A percentile compares a stretch with the other conserved stretches of the same genome.
phyloP scores from a whole-genome alignment of 1,140 invertebrate genomes.

The Drosophila bocqueti region DNA sequence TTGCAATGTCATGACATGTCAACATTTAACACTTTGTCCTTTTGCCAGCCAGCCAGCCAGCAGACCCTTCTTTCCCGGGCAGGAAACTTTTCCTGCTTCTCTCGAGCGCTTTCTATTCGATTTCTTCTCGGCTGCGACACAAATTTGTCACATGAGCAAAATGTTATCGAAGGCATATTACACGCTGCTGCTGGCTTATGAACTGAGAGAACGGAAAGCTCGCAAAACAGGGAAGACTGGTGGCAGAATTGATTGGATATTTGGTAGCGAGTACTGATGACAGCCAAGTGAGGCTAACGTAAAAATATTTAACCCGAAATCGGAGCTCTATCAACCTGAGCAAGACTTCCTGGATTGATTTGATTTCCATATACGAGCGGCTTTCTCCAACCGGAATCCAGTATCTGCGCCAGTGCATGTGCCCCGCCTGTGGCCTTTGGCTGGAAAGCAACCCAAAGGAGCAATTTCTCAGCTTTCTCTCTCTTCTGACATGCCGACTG shows the following conservation, averaged over 20 bases:
- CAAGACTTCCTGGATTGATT: conserved; percentile 21
- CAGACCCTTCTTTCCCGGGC: conserved; percentile 19
- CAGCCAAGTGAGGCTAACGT: conserved; percentile 11
- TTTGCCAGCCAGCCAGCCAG: conserved; percentile 20
- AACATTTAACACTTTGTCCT: conserved; percentile 78
- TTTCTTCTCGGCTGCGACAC: conserved; percentile 45
- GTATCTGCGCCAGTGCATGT: conserved; percentile 3
- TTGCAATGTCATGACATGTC: conserved; percentile 81
- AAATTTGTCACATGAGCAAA: conserved; percentile 78
- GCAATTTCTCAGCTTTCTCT: conserved; percentile 51
- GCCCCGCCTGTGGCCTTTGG: conserved; percentile 23
- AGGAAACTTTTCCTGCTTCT: conserved; percentile 63
- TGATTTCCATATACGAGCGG: conserved; percentile 28
- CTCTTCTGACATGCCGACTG: conserved; percentile 49
- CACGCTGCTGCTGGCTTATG: conserved; percentile 65
- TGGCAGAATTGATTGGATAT: conserved; percentile 32
- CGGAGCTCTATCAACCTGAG: conserved; percentile 16
- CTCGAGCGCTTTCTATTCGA: conserved; percentile 22
- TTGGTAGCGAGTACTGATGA: conserved; percentile 16
- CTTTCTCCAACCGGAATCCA: background rate
- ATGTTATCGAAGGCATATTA: conserved; percentile 80
- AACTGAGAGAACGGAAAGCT: conserved; percentile 44
- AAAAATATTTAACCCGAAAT: conserved; percentile 49
- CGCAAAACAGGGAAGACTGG: background rate
- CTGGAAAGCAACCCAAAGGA: conserved; percentile 21